Evolutionary conservation across 2,888 invertebrate genomes (phyloP), one percentile per base, ranked within the genome.

Genomic region (Lapara coniferarum): DNA sequence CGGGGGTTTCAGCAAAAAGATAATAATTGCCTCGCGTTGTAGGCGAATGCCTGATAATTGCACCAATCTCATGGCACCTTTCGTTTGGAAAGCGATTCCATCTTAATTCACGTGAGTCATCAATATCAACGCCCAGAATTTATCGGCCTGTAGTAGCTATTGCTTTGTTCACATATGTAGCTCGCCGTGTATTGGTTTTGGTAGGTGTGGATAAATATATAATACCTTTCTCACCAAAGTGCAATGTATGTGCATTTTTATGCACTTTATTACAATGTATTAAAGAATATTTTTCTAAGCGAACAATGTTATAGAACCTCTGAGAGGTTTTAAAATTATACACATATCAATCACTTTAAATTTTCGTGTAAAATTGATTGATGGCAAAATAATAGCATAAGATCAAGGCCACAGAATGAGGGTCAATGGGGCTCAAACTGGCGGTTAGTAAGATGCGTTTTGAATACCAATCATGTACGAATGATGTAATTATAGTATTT

Each of bases 1-100:
- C 93, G 93, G 93, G 49, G 89, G 84, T 89, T 86, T 83, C 81
- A 78, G 92, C 91, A 93, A 93, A 93, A 93, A 92, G 89, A 92
- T 92, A 87, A 85, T 91, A 90, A 92, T 90, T 90, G 89, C 90
- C 86, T 83, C 85, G 83, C 86, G 82, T 86, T 85, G 84, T 81
- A 80, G 81, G 81, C 79, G 80, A 78, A 78, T 83, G 83, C 77
- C 79, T 83, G 87, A 86, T 92, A 91, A 92, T 92, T 91, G 89
- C 91, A 85, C 80, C 85, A 83, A 85, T 85, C 87, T 89, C 89
- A 88, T 87, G 86, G 83, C 91, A 92, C 92, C 92, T 93, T 93
- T 93, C 93, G 86, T 88, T 92, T 91, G 90, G 93, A 93, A 93
- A 93, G 93, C 89, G 86, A 87, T 88, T 81, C 85, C 77, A 85